phyloP scores from a whole-genome alignment of 2,888 invertebrate genomes.

The Xestia ashworthii region DNA sequence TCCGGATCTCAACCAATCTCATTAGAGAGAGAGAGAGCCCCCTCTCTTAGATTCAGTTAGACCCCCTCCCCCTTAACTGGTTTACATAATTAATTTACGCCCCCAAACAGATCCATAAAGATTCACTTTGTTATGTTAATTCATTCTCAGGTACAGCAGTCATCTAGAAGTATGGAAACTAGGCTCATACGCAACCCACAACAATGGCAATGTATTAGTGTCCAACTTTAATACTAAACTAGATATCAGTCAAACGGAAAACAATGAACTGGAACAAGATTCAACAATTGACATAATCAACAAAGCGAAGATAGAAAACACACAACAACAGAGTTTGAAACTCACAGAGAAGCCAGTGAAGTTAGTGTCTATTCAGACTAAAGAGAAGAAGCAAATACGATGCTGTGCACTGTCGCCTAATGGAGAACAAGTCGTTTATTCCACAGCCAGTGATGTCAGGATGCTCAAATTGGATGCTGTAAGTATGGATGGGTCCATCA shows the following conservation, averaged over 20 bases:
- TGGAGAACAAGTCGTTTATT: slow-evolving; percentile 94
- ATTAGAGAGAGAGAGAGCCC: no score
- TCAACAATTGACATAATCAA: slow-evolving; percentile 75
- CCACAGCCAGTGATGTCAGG: slow-evolving; percentile 92
- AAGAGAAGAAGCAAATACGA: slow-evolving; percentile 92
- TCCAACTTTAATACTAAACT: slow-evolving; percentile 70
- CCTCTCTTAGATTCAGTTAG: no score
- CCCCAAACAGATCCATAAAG: background rate
- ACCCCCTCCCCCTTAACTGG: background rate
- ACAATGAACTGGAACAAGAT: slow-evolving; percentile 77
- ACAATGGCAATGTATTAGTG: slow-evolving; percentile 88
- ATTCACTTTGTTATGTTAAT: background rate
- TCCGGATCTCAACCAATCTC: no score
- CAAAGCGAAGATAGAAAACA: slow-evolving; percentile 69
- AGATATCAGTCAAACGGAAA: slow-evolving; percentile 61
- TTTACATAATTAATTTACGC: background rate
- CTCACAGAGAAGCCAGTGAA: slow-evolving; percentile 91
- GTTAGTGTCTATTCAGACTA: slow-evolving; percentile 92
- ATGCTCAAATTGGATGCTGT: slow-evolving; percentile 92
- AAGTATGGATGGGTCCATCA: slow-evolving; percentile 64
- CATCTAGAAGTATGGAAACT: slow-evolving; percentile 90
- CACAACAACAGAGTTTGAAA: slow-evolving; percentile 76
- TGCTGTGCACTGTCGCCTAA: slow-evolving; percentile 93
- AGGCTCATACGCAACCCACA: slow-evolving; percentile 89
- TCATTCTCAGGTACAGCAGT: slow-evolving; percentile 86